These are phyloP conservation scores for Eciton burchellii DNA, from an alignment of 1,140 invertebrate genomes.

Conservation along the genomic window DNA sequence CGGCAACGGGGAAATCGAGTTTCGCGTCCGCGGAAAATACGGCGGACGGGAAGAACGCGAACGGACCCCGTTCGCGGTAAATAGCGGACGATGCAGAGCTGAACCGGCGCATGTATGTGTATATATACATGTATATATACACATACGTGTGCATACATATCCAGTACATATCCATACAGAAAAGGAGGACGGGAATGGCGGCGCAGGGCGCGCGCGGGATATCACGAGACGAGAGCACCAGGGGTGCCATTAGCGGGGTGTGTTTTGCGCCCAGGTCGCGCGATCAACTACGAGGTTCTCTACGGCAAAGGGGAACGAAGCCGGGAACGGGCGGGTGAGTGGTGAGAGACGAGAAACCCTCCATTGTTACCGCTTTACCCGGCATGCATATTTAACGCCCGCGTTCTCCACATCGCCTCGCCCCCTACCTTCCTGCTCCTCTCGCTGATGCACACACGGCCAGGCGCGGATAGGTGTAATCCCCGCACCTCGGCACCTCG, in stretches of 20 bases:
- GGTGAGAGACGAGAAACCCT: conserved; percentile 52
- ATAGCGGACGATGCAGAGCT: conserved; percentile 17
- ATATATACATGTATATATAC: background rate
- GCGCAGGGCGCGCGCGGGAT: conserved; percentile 40
- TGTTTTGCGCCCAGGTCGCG: conserved; percentile 78
- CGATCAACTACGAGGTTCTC: conserved; percentile 76
- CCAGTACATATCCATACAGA: conserved; percentile 11
- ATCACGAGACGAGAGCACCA: conserved; percentile 72
- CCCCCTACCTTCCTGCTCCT: conserved; percentile 7
- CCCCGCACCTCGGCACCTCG: background rate
- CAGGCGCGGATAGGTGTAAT: conserved; percentile 28
- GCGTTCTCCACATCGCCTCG: conserved; percentile 43
- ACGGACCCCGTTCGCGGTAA: background rate
- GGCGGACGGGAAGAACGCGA: conserved; percentile 39
- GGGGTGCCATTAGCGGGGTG: conserved; percentile 78
- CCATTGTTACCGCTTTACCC: conserved; percentile 79
- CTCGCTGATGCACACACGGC: conserved; percentile 22
- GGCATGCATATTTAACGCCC: conserved; percentile 80
- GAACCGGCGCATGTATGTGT: background rate
- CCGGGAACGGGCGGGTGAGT: conserved; percentile 29
- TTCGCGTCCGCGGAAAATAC: conserved; percentile 43
- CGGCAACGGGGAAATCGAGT: conserved; percentile 45
- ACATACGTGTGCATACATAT: background rate
- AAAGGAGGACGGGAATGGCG: background rate
- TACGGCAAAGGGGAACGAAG: conserved; percentile 38